phyloP scores from a whole-genome alignment of 2,888 invertebrate genomes.

The Zygogramma bicolorata region DNA sequence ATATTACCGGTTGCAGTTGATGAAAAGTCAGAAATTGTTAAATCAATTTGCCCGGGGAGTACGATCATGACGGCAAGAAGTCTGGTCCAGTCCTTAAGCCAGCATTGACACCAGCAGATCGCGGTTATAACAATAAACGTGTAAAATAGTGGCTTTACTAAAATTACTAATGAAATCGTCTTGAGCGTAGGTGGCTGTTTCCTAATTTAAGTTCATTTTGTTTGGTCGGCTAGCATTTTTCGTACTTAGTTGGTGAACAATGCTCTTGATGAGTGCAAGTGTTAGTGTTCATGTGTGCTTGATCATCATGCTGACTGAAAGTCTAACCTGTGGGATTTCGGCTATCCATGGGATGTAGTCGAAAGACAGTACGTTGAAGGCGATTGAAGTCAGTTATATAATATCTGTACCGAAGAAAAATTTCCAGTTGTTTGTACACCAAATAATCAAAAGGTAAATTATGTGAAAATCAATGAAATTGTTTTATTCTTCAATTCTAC shows the following conservation, averaged over 20 bases:
- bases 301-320: background rate
- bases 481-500: no score
- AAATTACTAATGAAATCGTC: slow-evolving; percentile 55
- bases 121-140: slow-evolving; percentile 35
- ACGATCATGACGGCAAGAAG: slow-evolving; percentile 55
- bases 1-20: slow-evolving; percentile 25
- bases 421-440: background rate
- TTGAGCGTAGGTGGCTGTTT: slow-evolving; percentile 61
- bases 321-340: slow-evolving; percentile 27
- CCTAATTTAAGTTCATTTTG: slow-evolving; percentile 60
- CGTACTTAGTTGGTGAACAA: slow-evolving; percentile 39
- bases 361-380: background rate
- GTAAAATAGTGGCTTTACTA: slow-evolving; percentile 53
- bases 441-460: background rate
- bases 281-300: slow-evolving; percentile 34
- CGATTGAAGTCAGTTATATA: background rate
- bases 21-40: slow-evolving; percentile 46
- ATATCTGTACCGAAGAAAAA: background rate
- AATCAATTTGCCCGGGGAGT: slow-evolving; percentile 50
- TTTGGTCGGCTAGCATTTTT: slow-evolving; percentile 37
- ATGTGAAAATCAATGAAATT: no score
- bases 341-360: slow-evolving; percentile 26
- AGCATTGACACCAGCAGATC: slow-evolving; percentile 50
- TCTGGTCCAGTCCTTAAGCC: slow-evolving; percentile 56
- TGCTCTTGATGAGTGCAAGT: slow-evolving; percentile 44